Evolutionary conservation across 64 coral and sea anemone genomes (phyloP), one percentile per base, ranked within the genome.

Genomic region (Montipora foliosa): DNA sequence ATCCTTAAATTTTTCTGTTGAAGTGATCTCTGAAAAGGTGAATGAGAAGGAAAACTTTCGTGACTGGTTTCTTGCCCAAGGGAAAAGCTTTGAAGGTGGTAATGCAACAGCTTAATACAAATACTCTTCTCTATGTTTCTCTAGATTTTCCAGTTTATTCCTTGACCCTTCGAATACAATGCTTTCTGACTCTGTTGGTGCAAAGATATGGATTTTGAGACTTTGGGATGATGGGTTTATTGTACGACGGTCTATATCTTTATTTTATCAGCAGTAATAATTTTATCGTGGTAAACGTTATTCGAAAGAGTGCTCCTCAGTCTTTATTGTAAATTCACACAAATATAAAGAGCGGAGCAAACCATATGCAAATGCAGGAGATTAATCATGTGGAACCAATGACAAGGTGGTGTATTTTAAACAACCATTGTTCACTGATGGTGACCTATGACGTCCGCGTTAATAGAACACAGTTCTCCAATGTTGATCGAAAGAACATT

Each of bases 311-410:
- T 8, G 5, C 47, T 66, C 13, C 79, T 57, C 22, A 29, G 17
- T 11, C 62, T 67, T 49, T 70, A 47, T n/a, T 71, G 45, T 22
- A 44, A 50, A 68, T 46, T 86, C 82, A n/a, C 47, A 71, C 82
- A 71, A 71, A 86, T 71, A 21, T 67, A 25, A 52, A 83, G 62
- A 86, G 47, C 17, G 82, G 21, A 11, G 46, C 14, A 73, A 86
- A 49, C 82, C 67, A 29, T 86, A 86, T 86, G 66, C 47, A 71
- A 69, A 86, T 71, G 62, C 45, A n/a, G 45, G 66, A 66, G 62
- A 72, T 86, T 71, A 86, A 86, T 86, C 82, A 86, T 48, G 19
- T 72, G 82, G 62, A 86, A 86, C 82, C 82, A 86, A 86, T 86
- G 19, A 86, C 17, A 69, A 25, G 82, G 62, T 86, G 82, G 82